Percentiles rank a stretch among this genome's conserved stretches.
phyloP scores from a whole-genome alignment of 2,113 vertebrate species.

The Forbesichthys papilliferus region DNA sequence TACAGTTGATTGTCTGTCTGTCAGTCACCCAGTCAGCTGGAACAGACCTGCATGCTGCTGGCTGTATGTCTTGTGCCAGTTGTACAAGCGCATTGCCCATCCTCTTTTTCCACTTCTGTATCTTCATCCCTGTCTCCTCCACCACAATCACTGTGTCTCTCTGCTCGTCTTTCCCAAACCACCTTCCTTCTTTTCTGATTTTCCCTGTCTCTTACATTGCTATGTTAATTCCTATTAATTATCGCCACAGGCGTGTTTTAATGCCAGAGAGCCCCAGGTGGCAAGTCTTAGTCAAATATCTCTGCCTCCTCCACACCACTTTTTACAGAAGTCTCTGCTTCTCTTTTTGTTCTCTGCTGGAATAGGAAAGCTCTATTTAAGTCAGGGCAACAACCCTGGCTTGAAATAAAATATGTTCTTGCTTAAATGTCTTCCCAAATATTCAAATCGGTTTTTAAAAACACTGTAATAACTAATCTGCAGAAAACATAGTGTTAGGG shows the following conservation, averaged over 20 bases:
- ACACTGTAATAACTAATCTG: too few relatives aligned
- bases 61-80: constrained; percentile 28
- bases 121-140: constrained; percentile 32
- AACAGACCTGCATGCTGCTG: constrained; percentile 5
- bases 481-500: too few relatives aligned
- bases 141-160: constrained; percentile 52
- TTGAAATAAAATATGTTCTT: too few relatives aligned
- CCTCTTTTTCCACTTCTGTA: constrained; percentile 43
- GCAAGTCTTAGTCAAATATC: constrained; percentile 30
- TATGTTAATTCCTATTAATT: constrained; percentile 63
- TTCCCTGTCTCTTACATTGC: constrained; percentile 42
- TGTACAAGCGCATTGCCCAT: constrained; percentile 49
- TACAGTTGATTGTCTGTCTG: constrained; percentile 24
- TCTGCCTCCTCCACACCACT: background rate
- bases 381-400: too few relatives aligned
- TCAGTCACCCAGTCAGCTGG: constrained; percentile 20
- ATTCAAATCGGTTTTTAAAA: too few relatives aligned
- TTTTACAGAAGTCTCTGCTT: too few relatives aligned
- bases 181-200: constrained; percentile 11
- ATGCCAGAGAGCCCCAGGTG: constrained; percentile 53
- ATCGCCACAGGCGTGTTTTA: constrained; percentile 51
- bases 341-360: too few relatives aligned
- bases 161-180: constrained; percentile 36
- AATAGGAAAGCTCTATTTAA: too few relatives aligned
- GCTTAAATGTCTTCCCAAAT: too few relatives aligned